phyloP scores from a whole-genome alignment of 2,888 invertebrate genomes.

The Halictus quadricinctus region DNA sequence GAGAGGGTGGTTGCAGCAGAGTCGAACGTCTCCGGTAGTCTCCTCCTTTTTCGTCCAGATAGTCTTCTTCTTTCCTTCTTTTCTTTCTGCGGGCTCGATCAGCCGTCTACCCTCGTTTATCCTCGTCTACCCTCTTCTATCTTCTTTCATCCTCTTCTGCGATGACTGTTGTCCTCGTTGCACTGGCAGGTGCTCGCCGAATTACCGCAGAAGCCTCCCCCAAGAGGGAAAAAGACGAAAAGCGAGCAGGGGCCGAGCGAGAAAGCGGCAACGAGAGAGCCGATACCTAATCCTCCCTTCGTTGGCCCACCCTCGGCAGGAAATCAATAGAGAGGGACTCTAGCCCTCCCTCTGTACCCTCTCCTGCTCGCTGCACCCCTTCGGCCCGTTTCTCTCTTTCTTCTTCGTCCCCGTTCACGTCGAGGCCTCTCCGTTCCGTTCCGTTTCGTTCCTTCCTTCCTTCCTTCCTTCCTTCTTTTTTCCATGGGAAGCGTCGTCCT shows the following conservation, averaged over 20 bases:
- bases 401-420: conserved; percentile 28
- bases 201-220: conserved; percentile 55
- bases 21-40: conserved; percentile 37
- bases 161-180: background rate
- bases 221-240: conserved; percentile 42
- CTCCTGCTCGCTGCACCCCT: conserved; percentile 1
- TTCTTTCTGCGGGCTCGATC: background rate
- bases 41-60: conserved; percentile 34
- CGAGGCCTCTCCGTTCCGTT: background rate
- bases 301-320: conserved; percentile 71
- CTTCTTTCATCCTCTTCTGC: background rate
- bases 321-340: conserved; percentile 70
- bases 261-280: conserved; percentile 55
- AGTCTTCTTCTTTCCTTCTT: background rate
- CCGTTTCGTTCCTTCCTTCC: background rate
- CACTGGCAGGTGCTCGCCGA: conserved; percentile 54
- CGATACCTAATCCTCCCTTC: conserved; percentile 76
- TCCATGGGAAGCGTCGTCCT: background rate
- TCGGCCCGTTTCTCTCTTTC: conserved; percentile 18
- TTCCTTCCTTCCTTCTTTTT: background rate
- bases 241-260: conserved; percentile 29
- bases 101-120: background rate
- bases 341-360: conserved; percentile 28
- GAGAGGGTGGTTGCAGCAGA: background rate
- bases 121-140: background rate